Base-by-base conservation (phyloP, 1,140 invertebrate species). In the Ptiloglossa arizonensis region DNA sequence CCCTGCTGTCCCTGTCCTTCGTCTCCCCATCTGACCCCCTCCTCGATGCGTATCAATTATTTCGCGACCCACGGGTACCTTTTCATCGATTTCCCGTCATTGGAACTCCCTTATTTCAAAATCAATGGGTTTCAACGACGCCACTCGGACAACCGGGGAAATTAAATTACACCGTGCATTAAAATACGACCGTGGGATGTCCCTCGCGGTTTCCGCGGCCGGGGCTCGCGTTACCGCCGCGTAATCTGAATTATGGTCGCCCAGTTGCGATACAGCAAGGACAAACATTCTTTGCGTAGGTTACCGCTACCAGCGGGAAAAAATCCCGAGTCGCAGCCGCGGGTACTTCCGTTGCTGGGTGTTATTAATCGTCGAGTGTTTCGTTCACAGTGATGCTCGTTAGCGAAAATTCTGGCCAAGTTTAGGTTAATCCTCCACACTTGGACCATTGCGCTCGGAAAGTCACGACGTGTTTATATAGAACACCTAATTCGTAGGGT, bases 161-260 rank as follows among this genome's bases (percentile, higher is more conserved):
- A 73, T 73, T n/a, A 52, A 73, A 63, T 63, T 72, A 72, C 8
- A 38, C 9, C 9, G 17, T 11, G n/a, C 22, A 29, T 60, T 72
- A 50, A 72, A 72, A 72, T 46, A 72, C 32, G 22, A 5, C 3
- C 9, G 60, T 15, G 6, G 9, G 6, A n/a, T 15, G 46, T 44
- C 2, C 15, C n/a, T 3, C 32, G 32, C 15, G 29, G 19, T 24
- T 56, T 8, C 11, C 52, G 13, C 46, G 46, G 5, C 17, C 9
- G 0, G 48, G n/a, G 32, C 27, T 41, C 22, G 32, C 17, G 67
- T 56, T 32, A 41, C 35, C 52, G 24, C 27, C 3, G 22, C 2
- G n/a, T 56, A 56, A 57, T 27, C 35, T 69, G 41, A 72, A 35
- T 72, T 62, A 72, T 35, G 69, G 41, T 22, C 35, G 69, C 19